Percentiles rank a stretch among this genome's conserved stretches.
phyloP scores from a whole-genome alignment of 2,797 vertebrate genomes.

The Tiaroga cobitis region DNA sequence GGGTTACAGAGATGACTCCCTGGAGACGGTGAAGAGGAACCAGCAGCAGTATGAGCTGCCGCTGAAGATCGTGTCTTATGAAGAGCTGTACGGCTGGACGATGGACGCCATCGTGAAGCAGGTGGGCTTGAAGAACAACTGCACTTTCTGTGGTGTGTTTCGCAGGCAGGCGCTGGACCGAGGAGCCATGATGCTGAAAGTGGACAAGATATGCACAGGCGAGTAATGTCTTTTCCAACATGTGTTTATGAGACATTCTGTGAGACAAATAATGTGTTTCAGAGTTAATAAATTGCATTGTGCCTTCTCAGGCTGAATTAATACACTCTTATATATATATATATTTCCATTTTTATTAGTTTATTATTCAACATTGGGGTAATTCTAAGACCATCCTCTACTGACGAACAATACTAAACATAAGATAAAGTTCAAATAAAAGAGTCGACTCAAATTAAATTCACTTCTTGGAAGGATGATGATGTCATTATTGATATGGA shows the following conservation, averaged over 20 bases:
- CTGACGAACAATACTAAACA: neutral
- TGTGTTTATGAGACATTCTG: neutral
- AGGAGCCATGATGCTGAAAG: conserved; percentile 83
- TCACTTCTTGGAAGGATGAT: neutral
- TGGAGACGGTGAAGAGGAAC: conserved; percentile 85
- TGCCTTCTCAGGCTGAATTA: neutral
- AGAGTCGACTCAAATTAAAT: neutral
- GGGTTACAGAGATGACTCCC: conserved; percentile 86
- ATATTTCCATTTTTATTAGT: neutral
- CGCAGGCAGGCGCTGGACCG: conserved; percentile 86
- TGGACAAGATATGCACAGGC: conserved; percentile 90
- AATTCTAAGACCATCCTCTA: neutral
- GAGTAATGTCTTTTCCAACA: conserved; percentile 5
- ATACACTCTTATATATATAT: neutral
- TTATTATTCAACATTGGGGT: neutral
- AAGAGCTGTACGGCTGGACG: conserved; percentile 89
- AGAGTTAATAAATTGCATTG: neutral
- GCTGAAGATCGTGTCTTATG: conserved; percentile 85
- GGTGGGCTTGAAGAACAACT: conserved; percentile 85
- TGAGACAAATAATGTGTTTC: neutral
- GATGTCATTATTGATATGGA: neutral
- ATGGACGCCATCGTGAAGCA: conserved; percentile 89
- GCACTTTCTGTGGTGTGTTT: conserved; percentile 91
- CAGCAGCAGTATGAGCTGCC: conserved; percentile 85
- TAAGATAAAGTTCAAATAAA: neutral